phyloP scores from a whole-genome alignment of 1,140 invertebrate species.

The Drosophila bocqueti region DNA sequence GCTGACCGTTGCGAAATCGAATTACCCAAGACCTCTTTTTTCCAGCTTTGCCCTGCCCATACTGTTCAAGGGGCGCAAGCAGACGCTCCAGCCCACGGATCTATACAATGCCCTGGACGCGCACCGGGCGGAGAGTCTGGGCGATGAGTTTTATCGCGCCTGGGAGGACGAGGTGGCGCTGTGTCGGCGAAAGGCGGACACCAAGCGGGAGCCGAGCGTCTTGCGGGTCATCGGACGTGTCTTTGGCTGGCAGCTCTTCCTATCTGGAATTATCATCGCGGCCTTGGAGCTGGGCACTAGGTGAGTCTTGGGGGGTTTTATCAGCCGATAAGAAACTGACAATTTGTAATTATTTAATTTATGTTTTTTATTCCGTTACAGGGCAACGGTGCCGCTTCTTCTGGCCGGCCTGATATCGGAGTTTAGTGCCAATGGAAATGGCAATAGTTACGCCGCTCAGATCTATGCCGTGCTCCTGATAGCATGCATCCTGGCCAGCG shows the following conservation, averaged over 20 bases:
- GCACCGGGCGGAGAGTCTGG: constrained; percentile 85
- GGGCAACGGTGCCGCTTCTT: constrained; percentile 86
- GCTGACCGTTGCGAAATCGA: constrained; percentile 7
- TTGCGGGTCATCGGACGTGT: constrained; percentile 59
- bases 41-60: constrained; percentile 86
- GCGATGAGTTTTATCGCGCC: constrained; percentile 52
- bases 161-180: constrained; percentile 60
- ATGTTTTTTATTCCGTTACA: constrained; percentile 67
- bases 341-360: constrained; percentile 7
- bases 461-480: constrained; percentile 87
- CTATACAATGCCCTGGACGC: constrained; percentile 86
- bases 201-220: constrained; percentile 47
- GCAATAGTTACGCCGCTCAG: constrained; percentile 85
- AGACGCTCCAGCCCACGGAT: constrained; percentile 86
- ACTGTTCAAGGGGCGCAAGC: constrained; percentile 86
- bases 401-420: constrained; percentile 73
- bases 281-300: constrained; percentile 61
- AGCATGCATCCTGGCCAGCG: constrained; percentile 85
- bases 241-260: constrained; percentile 63
- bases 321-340: constrained; percentile 6
- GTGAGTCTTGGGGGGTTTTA: constrained; percentile 28
- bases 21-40: constrained; percentile 30
- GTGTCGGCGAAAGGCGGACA: constrained; percentile 19
- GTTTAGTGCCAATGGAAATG: constrained; percentile 86
- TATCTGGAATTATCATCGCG: constrained; percentile 52